Evolutionary conservation across 2,888 invertebrate species (phyloP), one percentile per base, ranked within the genome.

Genomic region (Sphinx pinastri): DNA sequence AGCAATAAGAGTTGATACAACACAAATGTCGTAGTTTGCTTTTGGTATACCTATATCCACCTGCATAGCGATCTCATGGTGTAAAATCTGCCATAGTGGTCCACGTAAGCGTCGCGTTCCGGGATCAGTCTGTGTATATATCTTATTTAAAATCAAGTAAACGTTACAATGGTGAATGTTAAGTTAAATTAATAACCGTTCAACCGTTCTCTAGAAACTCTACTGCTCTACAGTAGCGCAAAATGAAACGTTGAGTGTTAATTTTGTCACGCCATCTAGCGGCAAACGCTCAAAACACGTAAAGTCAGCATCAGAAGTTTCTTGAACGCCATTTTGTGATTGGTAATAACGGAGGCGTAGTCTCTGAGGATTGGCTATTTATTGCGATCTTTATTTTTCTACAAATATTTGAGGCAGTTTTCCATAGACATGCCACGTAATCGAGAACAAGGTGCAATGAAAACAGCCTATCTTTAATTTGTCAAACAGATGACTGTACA

Each of bases 401-500:
- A 47, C 47, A 4, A 52, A 57, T 68, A 52, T 60, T 58, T 0
- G 13, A 60, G 8, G 19, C 63, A 63, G 49, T 63, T 63, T 63
- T 63, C 49, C 5, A 8, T 63, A 57, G 19, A n/a, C 38, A 69
- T 77, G 81, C 83, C 85, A 84, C 85, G 84, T 85, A 83, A 86
- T 72, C 68, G 81, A 83, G 79, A 83, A 83, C 82, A 80, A 77
- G 68, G 73, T 74, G 77, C 81, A 86, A 80, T 75, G 80, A 86
- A 86, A 89, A 88, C 89, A 86, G 86, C 83, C 86, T 88, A 81
- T 83, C 79, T 78, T 76, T 80, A 82, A 87, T 78, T 86, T 89
- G 90, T 90, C 90, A 90, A 86, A 88, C 83, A 88, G 88, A 90
- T 92, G 92, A 92, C 91, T 92, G 90, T 90, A 88, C 89, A 88